Evolutionary conservation across 2,888 invertebrate genomes (phyloP).

Genomic region (Disparrhopalites patrizii): DNA sequence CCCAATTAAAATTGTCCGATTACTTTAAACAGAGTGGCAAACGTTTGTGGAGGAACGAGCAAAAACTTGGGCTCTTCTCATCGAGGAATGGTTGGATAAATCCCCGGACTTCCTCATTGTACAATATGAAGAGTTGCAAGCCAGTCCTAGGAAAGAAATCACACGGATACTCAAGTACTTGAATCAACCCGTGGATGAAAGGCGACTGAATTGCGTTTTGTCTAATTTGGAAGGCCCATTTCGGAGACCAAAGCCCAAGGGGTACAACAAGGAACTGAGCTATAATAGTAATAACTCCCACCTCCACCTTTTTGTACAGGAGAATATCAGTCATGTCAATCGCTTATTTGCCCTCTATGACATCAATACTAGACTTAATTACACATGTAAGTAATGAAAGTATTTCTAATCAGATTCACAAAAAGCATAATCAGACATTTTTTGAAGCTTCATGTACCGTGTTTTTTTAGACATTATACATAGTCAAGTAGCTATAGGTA

Average conservation of each 20-base stretch:
- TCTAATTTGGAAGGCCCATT: slow-evolving; percentile 49
- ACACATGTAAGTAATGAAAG: too few relatives aligned
- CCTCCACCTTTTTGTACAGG: slow-evolving; percentile 38
- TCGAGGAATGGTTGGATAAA: slow-evolving; percentile 45
- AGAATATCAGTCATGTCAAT: slow-evolving; percentile 47
- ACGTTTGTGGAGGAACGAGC: slow-evolving; percentile 35
- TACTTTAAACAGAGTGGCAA: slow-evolving; percentile 44
- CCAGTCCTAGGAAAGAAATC: slow-evolving; percentile 48
- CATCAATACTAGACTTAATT: slow-evolving; percentile 44
- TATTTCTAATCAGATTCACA: too few relatives aligned
- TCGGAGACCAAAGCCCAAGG: slow-evolving; percentile 7
- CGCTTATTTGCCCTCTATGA: slow-evolving; percentile 41
- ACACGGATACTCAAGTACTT: slow-evolving; percentile 48
- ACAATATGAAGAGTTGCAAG: slow-evolving; percentile 50
- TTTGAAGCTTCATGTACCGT: too few relatives aligned
- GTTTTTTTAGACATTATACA: too few relatives aligned
- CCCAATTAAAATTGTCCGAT: too few relatives aligned
- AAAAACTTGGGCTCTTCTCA: slow-evolving; percentile 41
- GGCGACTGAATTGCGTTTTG: slow-evolving; percentile 49
- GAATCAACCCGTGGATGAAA: slow-evolving; percentile 46
- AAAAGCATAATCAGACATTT: too few relatives aligned
- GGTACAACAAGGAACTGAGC: neutral
- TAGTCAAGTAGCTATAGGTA: too few relatives aligned
- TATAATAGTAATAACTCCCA: slow-evolving; percentile 2
- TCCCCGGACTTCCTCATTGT: slow-evolving; percentile 49